Base-by-base conservation (phyloP, 1,140 invertebrate species). In the Drosophila trapezifrons region DNA sequence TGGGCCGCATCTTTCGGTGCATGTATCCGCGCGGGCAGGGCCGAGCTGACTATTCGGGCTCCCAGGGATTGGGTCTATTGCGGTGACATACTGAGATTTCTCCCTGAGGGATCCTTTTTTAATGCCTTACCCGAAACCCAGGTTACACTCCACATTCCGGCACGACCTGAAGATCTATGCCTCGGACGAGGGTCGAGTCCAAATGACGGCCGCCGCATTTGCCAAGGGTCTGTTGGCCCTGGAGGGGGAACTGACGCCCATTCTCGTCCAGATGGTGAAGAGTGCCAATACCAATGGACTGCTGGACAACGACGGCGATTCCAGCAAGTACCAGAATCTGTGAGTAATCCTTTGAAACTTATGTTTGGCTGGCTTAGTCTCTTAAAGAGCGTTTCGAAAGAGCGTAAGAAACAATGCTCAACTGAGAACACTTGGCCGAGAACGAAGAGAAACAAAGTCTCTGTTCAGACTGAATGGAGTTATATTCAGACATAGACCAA, bases 111-210 rank as follows among this genome's bases (percentile, higher is more conserved):
- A 38, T 3, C 1, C 12, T 38, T 4, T 32, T 3, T 13, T 2
- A 35, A 42, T 51, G 32, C 35, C 10, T 20, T 29, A 42, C 43
- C 12, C 17, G 37, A 38, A 35, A 3, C 49, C 12, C 38, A 94
- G 99, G 29, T 93, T 99, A 1, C 99, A 99, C 92, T 99, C 98
- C 4, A 99, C 99, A 0, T 99, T 98, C 92, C 95, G 99, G 5
- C 99, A 99, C 92, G 99, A 99, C 92, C 93, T 99, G n/a, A 99
- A 99, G 93, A 99, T 99, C 64, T 99, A 99, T 93, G 98, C 99
- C 0, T 99, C 98, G 6, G 99, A 99, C 92, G 99, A 99, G 93
- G 99, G 99, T 1, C 93, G 99, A 51, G 99, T 99, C 2, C 99
- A 99, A 93, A 99, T 99, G 98, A 99, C 99, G 0, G 99, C 99